Percentiles rank a stretch among this genome's conserved stretches.
Conservation (phyloP, 1,140 invertebrate species). For the Euschistus heros region DNA sequence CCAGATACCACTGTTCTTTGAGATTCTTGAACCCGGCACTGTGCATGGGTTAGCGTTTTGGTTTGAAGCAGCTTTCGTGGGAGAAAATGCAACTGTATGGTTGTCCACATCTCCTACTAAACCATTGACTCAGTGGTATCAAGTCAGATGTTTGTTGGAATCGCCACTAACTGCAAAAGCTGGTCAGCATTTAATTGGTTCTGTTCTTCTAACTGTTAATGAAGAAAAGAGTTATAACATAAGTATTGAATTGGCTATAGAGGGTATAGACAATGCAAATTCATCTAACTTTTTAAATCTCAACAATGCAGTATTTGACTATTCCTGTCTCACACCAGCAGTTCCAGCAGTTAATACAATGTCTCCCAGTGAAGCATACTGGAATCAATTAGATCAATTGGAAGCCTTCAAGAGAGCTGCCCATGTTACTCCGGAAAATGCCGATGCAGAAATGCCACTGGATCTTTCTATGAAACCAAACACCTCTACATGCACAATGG, state of each 20-base stretch:
- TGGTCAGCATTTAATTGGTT: constrained; percentile 80
- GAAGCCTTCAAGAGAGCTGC: too few relatives aligned
- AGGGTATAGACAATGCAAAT: constrained; percentile 65
- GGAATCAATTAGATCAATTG: background rate
- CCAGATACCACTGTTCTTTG: constrained; percentile 87
- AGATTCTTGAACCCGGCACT: constrained; percentile 81
- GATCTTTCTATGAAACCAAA: too few relatives aligned
- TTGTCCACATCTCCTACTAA: constrained; percentile 97
- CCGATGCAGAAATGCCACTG: too few relatives aligned
- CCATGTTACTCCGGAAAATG: too few relatives aligned
- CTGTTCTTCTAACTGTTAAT: constrained; percentile 81
- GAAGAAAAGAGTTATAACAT: constrained; percentile 95
- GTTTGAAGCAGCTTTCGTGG: constrained; percentile 98
- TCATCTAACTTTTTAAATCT: constrained; percentile 88
- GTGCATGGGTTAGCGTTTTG: constrained; percentile 97
- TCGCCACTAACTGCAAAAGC: constrained; percentile 89
- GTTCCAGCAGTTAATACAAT: constrained; percentile 54
- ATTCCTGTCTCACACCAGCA: background rate
- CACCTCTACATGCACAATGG: too few relatives aligned
- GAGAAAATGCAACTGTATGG: constrained; percentile 83
- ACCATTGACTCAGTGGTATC: constrained; percentile 98
- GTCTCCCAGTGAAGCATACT: background rate
- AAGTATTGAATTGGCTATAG: constrained; percentile 82
- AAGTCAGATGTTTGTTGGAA: constrained; percentile 90
- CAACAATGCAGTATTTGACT: constrained; percentile 97